phyloP scores from a whole-genome alignment of 2,888 invertebrate species.

The Pachliopta kotzebuea region DNA sequence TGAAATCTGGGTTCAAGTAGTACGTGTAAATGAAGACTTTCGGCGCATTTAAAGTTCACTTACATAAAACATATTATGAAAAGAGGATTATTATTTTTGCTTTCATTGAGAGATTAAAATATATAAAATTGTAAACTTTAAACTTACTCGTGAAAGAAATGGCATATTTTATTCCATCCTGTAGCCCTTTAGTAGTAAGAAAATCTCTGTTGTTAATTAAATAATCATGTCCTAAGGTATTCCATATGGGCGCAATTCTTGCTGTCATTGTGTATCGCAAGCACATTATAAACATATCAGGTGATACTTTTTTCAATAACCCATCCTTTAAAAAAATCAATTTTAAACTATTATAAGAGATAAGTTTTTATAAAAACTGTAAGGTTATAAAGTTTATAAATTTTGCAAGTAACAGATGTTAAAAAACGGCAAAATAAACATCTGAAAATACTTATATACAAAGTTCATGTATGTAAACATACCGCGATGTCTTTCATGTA shows the following conservation, averaged over 20 bases:
- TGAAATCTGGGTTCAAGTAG: no score
- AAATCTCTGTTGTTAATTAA: conserved; percentile 68
- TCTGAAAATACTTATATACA: no score
- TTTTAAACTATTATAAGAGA: neutral
- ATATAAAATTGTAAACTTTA: conserved; percentile 2
- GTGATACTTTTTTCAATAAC: conserved; percentile 45
- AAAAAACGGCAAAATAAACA: no score
- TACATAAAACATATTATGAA: no score
- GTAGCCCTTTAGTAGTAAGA: conserved; percentile 49
- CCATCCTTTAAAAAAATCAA: conserved; percentile 49
- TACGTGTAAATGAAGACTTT: no score
- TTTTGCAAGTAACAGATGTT: no score
- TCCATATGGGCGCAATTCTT: conserved; percentile 67
- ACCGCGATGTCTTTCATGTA: no score
- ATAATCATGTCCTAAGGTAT: conserved; percentile 54
- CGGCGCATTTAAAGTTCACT: no score
- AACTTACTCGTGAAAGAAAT: conserved; percentile 49
- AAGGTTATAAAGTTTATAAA: no score
- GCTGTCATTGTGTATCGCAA: conserved; percentile 68
- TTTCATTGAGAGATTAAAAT: no score
- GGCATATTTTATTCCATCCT: conserved; percentile 55
- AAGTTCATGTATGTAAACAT: no score
- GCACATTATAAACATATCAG: conserved; percentile 59
- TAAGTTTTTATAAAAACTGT: neutral
- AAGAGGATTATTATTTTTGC: no score